Base-by-base conservation (phyloP, 2,113 vertebrate species). In the Peromyscus leucopus region DNA sequence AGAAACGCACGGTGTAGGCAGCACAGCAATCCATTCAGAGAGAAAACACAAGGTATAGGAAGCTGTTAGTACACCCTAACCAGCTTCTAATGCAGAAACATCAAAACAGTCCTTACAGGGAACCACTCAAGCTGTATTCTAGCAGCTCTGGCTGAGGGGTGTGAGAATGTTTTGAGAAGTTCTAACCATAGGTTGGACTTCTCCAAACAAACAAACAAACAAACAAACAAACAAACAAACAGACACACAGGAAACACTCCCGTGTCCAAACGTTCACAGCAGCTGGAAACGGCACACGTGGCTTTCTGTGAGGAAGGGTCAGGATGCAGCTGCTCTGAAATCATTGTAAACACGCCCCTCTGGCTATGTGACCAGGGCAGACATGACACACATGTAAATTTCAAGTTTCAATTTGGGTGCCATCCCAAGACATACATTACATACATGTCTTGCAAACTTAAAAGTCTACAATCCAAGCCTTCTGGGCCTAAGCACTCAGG, bases 1-100 rank as follows among this genome's bases (percentile, higher is more conserved):
- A 96, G 57, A 84, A 98, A 98, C 96, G 57, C 46, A 83, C 1
- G 93, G 80, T 84, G 42, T 3, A 7, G n/a, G 33, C 42, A 72
- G 71, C 63, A 55, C 9, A 71, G 80, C 31, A 80, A 1, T 67
- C 39, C 57, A 11, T 1, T 59, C 24, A 61, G 67, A 78, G 9
- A 48, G 65, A 21, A 65, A 21, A 0, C 61, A 26, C 46, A 93
- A 96, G 39, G n/a, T 76, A 46, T 5, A 28, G n/a, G 33, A 83
- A 90, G 36, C 63, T n/a, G 65, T 86, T 83, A 24, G 22, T 13
- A 33, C 55, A 63, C 5, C 12, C n/a, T 28, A 71, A 80, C 22
- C 19, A 55, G 74, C 72, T 89, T 51, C 67, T 42, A 75, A 24
- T 2, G 1, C 46, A 83, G 72, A 83, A 90, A 59, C 42, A 36